Evolutionary conservation across 2,113 vertebrate species (phyloP), one percentile per base, ranked within the genome.

Genomic region (Camelus dromedarius): DNA sequence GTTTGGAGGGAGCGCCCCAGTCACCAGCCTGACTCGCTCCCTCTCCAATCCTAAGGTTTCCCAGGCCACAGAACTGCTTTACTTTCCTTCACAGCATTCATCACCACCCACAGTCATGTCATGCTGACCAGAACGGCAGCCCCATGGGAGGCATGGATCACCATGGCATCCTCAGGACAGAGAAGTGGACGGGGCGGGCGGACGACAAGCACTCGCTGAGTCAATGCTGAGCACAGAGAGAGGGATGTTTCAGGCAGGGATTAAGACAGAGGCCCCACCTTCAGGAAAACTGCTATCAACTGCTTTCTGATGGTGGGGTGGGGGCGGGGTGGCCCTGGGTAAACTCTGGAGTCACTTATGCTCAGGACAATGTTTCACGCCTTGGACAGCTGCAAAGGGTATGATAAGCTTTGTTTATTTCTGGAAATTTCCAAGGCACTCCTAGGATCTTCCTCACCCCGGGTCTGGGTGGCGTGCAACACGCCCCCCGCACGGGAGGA

Each of bases 161-260:
- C 52, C 77, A 52, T 5, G 2, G 72, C 46, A 20, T 3, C n/a
- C 62, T 79, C 62, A 24, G 72, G 11, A 7, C 52, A 16, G 8
- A 22, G 48, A 18, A 38, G 1, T 38, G 30, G 35, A 28, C 9
- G 0, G 0, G 46, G 73, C 30, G 24, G 35, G 22, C 1, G 3
- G 24, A 32, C 0, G 14, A 32, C 20, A 13, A 4, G 52, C 54
- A 32, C 38, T 1, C 1, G 12, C 0, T 22, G 11, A 26, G 60
- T 28, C 15, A 14, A 12, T 1, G 1, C 30, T 0, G 18, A 20
- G 54, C 73, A 16, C 15, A 35, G 8, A 52, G 2, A 60, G 28
- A 10, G 24, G 16, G 73, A 2, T 0, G 32, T 6, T 5, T 52
- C 56, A 72, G 56, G 56, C 32, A 35, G 35, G 48, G 42, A 16